phyloP scores from a whole-genome alignment of 2,797 vertebrate species.

The Hydrocynus forskahlii region DNA sequence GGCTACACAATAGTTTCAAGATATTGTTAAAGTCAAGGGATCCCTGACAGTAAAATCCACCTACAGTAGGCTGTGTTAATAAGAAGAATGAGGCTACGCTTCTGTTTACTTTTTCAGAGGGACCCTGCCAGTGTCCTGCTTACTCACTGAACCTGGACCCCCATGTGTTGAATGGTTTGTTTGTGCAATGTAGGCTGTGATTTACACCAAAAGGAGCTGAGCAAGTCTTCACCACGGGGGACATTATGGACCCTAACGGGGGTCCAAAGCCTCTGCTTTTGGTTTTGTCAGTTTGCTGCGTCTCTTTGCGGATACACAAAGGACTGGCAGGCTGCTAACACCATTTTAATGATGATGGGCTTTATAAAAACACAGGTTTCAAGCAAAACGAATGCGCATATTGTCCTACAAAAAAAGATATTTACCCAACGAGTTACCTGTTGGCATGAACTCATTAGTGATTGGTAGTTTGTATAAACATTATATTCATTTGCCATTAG shows the following conservation, averaged over 20 bases:
- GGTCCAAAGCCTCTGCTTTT: slow-evolving; percentile 61
- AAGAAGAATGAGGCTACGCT: too few relatives aligned
- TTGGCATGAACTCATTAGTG: background rate
- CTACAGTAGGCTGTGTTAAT: too few relatives aligned
- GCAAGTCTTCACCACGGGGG: slow-evolving; percentile 56
- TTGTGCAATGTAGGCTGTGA: slow-evolving; percentile 29
- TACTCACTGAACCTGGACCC: background rate
- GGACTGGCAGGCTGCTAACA: slow-evolving; percentile 4
- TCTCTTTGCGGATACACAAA: slow-evolving; percentile 25
- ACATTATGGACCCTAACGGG: slow-evolving; percentile 40
- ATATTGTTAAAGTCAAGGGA: too few relatives aligned
- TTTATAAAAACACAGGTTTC: background rate
- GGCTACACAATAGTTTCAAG: too few relatives aligned
- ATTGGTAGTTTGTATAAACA: slow-evolving; percentile 6
- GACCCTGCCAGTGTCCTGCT: too few relatives aligned
- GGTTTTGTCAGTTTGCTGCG: slow-evolving; percentile 54
- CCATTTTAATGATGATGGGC: slow-evolving; percentile 1
- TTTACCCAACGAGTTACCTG: background rate
- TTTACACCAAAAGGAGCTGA: slow-evolving; percentile 56
- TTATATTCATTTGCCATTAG: background rate
- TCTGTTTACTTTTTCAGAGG: too few relatives aligned
- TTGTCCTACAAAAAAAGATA: too few relatives aligned
- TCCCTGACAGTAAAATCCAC: too few relatives aligned
- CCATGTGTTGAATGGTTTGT: slow-evolving; percentile 3
- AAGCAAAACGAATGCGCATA: background rate